Evolutionary conservation across 2,888 invertebrate genomes (phyloP).

Genomic region (Drosophila histrio): DNA sequence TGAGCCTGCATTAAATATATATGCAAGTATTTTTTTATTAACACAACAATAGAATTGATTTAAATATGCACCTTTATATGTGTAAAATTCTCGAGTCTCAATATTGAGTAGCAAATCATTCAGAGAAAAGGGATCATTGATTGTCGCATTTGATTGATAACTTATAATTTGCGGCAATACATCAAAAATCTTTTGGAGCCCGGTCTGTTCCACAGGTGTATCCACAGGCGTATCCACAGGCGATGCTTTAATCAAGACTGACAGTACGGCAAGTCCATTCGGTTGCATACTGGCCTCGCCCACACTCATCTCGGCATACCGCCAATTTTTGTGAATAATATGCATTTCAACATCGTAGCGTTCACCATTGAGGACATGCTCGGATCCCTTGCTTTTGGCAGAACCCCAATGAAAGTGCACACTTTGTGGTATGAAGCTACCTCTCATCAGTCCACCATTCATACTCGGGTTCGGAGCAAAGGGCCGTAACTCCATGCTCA

Average conservation of each 20-base stretch:
- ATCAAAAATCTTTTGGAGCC: constrained; percentile 63
- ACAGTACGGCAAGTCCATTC: constrained; percentile 87
- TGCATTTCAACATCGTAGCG: constrained; percentile 88
- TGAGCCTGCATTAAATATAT: constrained; percentile 85
- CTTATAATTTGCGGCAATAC: constrained; percentile 50
- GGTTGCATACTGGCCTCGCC: constrained; percentile 84
- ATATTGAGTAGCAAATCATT: constrained; percentile 65
- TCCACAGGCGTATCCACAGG: constrained; percentile 38
- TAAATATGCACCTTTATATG: constrained; percentile 69
- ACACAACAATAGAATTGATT: not conserved
- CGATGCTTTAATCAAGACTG: constrained; percentile 85
- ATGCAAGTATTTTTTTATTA: not conserved
- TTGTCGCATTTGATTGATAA: constrained; percentile 48
- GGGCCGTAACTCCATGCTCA: constrained; percentile 48
- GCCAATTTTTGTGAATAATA: constrained; percentile 87
- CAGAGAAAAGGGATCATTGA: constrained; percentile 52
- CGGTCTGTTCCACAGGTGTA: constrained; percentile 6
- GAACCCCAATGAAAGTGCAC: constrained; percentile 89
- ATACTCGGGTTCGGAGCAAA: constrained; percentile 55
- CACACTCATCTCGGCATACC: constrained; percentile 84
- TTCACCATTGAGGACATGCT: constrained; percentile 67
- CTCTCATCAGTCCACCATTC: constrained; percentile 59
- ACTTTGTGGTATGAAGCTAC: constrained; percentile 63
- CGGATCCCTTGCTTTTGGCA: constrained; percentile 88
- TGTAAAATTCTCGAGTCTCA: constrained; percentile 61